Evolutionary conservation across 2,113 vertebrate genomes (phyloP), one percentile per base, ranked within the genome.

Genomic region (Cyprinus carpio): DNA sequence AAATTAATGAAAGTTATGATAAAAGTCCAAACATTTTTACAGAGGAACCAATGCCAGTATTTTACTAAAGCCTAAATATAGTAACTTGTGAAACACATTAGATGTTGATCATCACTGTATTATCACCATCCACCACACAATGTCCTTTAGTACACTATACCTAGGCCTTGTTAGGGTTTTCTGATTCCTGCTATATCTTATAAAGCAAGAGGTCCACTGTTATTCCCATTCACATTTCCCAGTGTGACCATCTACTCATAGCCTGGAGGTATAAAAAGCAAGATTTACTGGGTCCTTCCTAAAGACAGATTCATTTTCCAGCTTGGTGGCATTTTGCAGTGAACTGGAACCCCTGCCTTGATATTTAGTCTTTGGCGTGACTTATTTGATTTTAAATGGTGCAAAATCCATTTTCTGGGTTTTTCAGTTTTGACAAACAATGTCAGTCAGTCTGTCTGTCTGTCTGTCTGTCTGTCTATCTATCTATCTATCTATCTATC

Each of bases 201-300:
- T 40, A 71, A 87, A 67, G 78, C 62, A 76, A 71, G 56, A 80
- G 67, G 65, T 80, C 58, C 15, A 25, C 46, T 87, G 46, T 76
- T 84, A 78, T 87, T 87, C 23, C 83, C 85, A 84, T 87, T 54
- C 74, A 49, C 78, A 77, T n/a, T 80, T 85, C 79, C 75, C 75
- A 85, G 51, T 43, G 75, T 79, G 83, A 79, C 65, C 15, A 46
- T 87, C 83, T 80, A 29, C 56, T 81, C 58, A 69, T 25, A 78
- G 60, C 18, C 85, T 80, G 58, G 85, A 75, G 75, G 85, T 85
- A 79, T 85, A 75, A 85, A 82, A 58, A 82, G 72, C 64, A 67
- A 75, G 75, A 85, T 80, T 87, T 83, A 87, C 56, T 40, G n/a
- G 10, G 51, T 60, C 67, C 85, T 83, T 85, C 80, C 67, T 49